Base-by-base conservation (phyloP, 2,113 vertebrate genomes). In the Tiliqua scincoides region DNA sequence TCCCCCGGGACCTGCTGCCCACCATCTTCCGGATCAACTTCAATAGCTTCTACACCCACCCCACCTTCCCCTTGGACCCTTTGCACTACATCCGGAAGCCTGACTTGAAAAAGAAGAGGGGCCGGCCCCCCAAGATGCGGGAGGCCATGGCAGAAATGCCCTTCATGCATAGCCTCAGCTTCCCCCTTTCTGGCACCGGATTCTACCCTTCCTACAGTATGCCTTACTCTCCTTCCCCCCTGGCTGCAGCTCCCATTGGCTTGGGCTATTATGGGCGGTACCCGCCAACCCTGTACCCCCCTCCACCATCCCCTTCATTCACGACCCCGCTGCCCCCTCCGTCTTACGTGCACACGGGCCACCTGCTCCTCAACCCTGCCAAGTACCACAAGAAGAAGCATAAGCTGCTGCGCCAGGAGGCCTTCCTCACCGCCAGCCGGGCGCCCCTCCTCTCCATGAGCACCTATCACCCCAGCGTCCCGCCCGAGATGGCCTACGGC, bases 121-220 rank as follows among this genome's bases (percentile, higher is more conserved):
- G 98, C 40, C 97, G 98, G 70, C 97, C 98, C 2, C 97, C 98
- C 0, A 98, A 99, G 91, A 98, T 98, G 95, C 96, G 98, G 79
- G 98, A 99, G 81, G 97, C 98, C 0, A 97, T 99, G 98, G 98
- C 98, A 14, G 99, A 99, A 68, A 97, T 99, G 96, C 98, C 99
- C 2, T 99, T 99, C 87, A 96, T 99, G 95, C 98, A 98, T 11
- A 98, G 99, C 35, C 97, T 99, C 88, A 98, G 98, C 89, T 99
- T 99, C 72, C 98, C 98, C 1, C 95, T 98, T 40, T 97, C 97
- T 76, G 90, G 97, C 37, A 97, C 97, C 0, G 96, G 97, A 15
- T 99, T 99, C 95, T 99, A 99, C 81, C 98, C 98, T 10, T 99
- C 99, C 12, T 99, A 99, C 0, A 94, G 98, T 79, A 97, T 99